Percentiles rank a stretch among this genome's conserved stretches.
phyloP scores from a whole-genome alignment of 2,113 vertebrate species.

The Cavia aperea region DNA sequence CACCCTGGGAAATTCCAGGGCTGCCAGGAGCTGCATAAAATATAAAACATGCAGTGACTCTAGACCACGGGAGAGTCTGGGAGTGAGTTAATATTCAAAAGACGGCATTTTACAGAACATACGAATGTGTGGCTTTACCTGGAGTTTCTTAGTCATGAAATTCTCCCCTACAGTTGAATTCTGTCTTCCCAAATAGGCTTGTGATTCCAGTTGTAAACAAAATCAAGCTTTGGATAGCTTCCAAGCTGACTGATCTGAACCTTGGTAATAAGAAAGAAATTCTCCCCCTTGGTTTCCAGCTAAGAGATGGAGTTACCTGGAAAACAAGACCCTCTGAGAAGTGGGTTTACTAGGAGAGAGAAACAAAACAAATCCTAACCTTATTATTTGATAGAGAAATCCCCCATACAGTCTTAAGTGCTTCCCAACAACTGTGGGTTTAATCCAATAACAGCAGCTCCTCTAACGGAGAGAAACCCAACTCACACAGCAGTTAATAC shows the following conservation, averaged over 20 bases:
- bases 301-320: conserved; percentile 38
- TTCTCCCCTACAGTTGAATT: background rate
- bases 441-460: conserved; percentile 54
- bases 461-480: conserved; percentile 55
- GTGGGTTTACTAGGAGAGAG: conserved; percentile 25
- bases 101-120: accelerated
- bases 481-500: conserved; percentile 37
- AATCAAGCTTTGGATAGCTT: background rate
- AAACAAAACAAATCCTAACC: background rate
- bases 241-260: background rate
- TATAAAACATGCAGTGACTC: background rate
- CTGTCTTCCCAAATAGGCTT: background rate
- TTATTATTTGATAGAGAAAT: background rate
- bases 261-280: conserved; percentile 32
- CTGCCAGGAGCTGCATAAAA: background rate
- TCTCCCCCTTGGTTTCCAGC: conserved; percentile 20
- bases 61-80: background rate
- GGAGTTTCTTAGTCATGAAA: conserved; percentile 15
- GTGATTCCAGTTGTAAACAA: background rate
- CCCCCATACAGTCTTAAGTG: background rate
- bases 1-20: background rate
- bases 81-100: conserved; percentile 15
- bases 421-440: conserved; percentile 47
- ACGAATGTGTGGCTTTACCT: background rate
- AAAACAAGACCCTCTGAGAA: conserved; percentile 21